These are phyloP conservation scores for Noctua janthe DNA, from an alignment of 2,888 invertebrate genomes.

Conservation along the genomic window DNA sequence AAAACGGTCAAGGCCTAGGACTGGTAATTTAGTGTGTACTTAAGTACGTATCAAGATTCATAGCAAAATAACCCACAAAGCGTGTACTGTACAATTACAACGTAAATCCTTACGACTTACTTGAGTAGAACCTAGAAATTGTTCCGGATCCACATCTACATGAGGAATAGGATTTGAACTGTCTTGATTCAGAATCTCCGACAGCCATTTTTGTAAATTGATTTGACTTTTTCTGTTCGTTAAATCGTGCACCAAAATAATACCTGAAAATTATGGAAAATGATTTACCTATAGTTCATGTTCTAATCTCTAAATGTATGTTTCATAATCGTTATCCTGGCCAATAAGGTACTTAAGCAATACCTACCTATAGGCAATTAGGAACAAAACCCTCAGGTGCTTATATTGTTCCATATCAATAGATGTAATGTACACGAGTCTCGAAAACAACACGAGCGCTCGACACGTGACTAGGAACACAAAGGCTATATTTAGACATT, in stretches of 20 bases:
- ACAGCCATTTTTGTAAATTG: conserved; percentile 97
- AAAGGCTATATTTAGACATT: conserved; percentile 37
- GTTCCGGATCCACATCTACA: conserved; percentile 95
- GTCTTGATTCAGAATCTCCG: conserved; percentile 96
- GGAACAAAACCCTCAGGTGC: background rate
- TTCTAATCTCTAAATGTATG: background rate
- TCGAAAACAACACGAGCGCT: conserved; percentile 35
- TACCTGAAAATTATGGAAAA: conserved; percentile 88
- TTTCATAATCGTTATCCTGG: background rate
- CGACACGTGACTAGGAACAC: conserved; percentile 25
- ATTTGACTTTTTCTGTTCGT: conserved; percentile 98
- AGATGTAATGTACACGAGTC: background rate
- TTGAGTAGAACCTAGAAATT: conserved; percentile 95
- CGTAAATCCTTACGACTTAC: background rate
- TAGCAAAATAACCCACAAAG: background rate
- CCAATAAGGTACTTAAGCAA: background rate
- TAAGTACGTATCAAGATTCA: background rate
- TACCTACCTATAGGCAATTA: background rate
- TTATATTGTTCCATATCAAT: background rate
- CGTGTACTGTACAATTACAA: background rate
- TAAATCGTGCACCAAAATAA: conserved; percentile 98
- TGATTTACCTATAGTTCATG: background rate
- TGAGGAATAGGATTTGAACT: conserved; percentile 86
- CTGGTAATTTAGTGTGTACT: background rate
- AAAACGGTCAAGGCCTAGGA: background rate